Base-by-base conservation (phyloP, 2,113 vertebrate species). In the Lophotis ruficrista region DNA sequence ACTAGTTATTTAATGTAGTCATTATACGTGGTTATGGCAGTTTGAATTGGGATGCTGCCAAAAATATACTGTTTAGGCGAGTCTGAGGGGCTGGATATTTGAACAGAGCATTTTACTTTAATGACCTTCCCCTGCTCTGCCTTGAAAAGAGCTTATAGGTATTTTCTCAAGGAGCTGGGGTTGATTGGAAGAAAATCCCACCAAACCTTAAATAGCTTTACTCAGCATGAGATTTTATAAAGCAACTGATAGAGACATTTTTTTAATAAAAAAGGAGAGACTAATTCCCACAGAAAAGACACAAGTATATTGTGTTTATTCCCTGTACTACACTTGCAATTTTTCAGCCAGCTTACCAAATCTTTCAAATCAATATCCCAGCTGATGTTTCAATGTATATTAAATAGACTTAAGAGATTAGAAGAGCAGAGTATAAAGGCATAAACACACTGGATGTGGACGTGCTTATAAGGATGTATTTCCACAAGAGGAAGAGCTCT, bases 1-100 rank as follows among this genome's bases (percentile, higher is more conserved):
- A 61, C 27, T 45, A 37, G 22, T 89, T 92, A 66, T 83, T 97
- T 92, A 93, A 92, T 93, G 37, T 37, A 95, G 80, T 68, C 79
- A 78, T 91, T 95, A 78, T 33, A 77, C 8, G n/a, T 65, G 43
- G 25, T 75, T 90, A 57, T 45, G 56, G 56, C 50, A 90, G 62
- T 87, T 94, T 91, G 41, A 89, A 83, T 28, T 91, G 82, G 65
- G 60, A 73, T 64, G 61, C 60, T 91, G 82, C 82, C 81, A 92
- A 87, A 90, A 95, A 72, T n/a, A 64, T 30, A 54, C 28, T 47
- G 23, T 94, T 94, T 90, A 87, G 54, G 45, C 62, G 60, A 33
- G 37, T 92, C 56, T 78, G 78, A 58, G 47, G 30, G 19, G 28
- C 14, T 88, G 25, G 33, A 28, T 87, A 45, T 77, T 91, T 91